phyloP scores from a whole-genome alignment of 2,113 vertebrate species.

The Aleadryas rufinucha region DNA sequence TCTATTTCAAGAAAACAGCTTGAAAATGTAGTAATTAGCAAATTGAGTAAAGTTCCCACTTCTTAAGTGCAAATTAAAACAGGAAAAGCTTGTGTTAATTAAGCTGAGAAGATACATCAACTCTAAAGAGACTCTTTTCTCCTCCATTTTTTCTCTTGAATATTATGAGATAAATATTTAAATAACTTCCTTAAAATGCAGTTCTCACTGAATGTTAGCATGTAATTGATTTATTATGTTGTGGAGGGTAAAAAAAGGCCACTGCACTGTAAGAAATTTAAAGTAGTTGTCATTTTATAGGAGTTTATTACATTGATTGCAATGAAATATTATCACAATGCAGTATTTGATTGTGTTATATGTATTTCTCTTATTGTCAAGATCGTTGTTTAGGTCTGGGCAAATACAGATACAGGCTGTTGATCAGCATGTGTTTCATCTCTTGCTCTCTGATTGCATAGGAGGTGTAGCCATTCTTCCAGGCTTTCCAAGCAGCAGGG shows the following conservation, averaged over 20 bases:
- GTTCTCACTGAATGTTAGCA: not conserved
- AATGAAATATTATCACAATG: not conserved
- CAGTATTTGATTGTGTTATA: not conserved
- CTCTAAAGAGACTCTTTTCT: conserved; percentile 19
- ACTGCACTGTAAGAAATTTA: not conserved
- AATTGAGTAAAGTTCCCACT: conserved; percentile 76
- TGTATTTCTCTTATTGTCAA: not conserved
- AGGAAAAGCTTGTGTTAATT: conserved; percentile 65
- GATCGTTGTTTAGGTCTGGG: not conserved
- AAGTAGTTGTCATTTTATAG: not conserved
- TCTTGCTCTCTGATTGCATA: not conserved
- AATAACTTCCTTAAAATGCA: not conserved
- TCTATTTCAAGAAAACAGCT: conserved; percentile 69
- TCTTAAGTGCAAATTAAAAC: conserved; percentile 77
- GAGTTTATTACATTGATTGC: not conserved
- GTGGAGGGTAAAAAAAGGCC: not conserved
- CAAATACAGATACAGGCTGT: not conserved
- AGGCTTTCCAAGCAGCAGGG: not conserved
- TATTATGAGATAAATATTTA: not conserved
- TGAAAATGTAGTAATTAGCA: conserved; percentile 80
- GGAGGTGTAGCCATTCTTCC: not conserved
- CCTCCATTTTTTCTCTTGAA: not conserved
- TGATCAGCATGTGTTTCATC: not conserved
- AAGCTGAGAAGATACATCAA: conserved; percentile 45
- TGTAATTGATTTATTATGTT: not conserved